These are phyloP conservation scores for Acutogordius australiensis DNA, from an alignment of 2,888 invertebrate species.

Conservation along the genomic window DNA sequence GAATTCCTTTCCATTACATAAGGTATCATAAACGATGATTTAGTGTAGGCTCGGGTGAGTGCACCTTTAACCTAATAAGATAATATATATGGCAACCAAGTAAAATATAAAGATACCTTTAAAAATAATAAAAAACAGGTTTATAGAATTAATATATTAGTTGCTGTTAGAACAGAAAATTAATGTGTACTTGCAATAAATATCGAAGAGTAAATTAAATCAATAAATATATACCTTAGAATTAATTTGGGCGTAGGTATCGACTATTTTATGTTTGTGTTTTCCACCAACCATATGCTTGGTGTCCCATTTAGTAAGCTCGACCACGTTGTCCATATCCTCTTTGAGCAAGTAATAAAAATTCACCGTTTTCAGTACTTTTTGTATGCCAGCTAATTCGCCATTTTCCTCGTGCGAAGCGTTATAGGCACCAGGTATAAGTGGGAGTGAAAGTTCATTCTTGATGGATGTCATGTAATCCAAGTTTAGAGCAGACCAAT, in stretches of 20 bases:
- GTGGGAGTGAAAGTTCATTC: not conserved
- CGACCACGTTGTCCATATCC: constrained; percentile 59
- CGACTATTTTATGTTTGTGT: too few relatives aligned
- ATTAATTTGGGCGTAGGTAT: too few relatives aligned
- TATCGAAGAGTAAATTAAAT: too few relatives aligned
- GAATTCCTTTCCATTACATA: constrained; percentile 33
- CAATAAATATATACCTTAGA: not conserved
- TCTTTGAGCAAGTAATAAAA: constrained; percentile 58
- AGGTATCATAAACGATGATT: constrained; percentile 43
- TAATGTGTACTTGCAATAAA: too few relatives aligned
- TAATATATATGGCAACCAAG: too few relatives aligned
- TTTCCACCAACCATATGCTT: too few relatives aligned
- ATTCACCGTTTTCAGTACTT: constrained; percentile 41
- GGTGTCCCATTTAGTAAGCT: constrained; percentile 51
- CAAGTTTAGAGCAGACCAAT: not conserved
- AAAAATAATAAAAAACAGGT: too few relatives aligned
- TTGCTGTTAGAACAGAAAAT: too few relatives aligned
- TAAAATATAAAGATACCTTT: too few relatives aligned
- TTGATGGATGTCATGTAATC: not conserved
- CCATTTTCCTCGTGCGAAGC: not conserved
- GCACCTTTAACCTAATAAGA: constrained; percentile 58
- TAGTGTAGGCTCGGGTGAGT: constrained; percentile 68
- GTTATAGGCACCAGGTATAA: not conserved
- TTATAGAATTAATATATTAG: too few relatives aligned
- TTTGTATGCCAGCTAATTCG: constrained; percentile 13